phyloP scores from a whole-genome alignment of 2,888 invertebrate genomes.

The Aspidiotus rigidus region DNA sequence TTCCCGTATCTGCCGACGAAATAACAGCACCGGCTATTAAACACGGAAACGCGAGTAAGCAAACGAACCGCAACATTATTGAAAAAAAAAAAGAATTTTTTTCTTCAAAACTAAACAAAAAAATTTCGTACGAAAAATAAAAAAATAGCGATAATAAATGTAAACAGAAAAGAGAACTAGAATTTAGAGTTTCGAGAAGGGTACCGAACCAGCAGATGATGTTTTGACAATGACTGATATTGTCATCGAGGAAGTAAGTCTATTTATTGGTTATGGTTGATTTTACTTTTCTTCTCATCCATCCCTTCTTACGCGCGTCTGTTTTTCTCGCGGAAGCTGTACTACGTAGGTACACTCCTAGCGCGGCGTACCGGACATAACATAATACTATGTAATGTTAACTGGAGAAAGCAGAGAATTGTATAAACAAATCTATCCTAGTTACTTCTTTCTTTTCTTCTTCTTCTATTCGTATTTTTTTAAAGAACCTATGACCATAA shows the following conservation, averaged over 20 bases:
- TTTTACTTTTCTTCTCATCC: conserved; percentile 28
- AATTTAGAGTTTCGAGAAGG: neutral
- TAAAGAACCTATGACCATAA: too few species aligned
- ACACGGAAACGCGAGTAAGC: conserved; percentile 26
- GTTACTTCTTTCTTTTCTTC: neutral
- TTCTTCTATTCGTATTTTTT: too few species aligned
- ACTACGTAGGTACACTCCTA: conserved; percentile 8
- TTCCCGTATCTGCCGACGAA: conserved; percentile 26
- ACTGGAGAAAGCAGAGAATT: conserved; percentile 28
- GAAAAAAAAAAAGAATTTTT: conserved; percentile 5
- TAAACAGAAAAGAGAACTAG: neutral
- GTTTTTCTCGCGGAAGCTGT: conserved; percentile 29
- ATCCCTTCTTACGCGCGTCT: conserved; percentile 28
- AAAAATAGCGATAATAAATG: conserved; percentile 2
- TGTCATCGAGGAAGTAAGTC: conserved; percentile 26
- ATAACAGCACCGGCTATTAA: conserved; percentile 27
- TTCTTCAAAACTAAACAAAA: conserved; percentile 7
- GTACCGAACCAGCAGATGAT: conserved; percentile 19
- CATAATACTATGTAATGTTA: conserved; percentile 32
- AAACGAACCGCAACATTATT: conserved; percentile 19
- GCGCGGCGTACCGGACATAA: conserved; percentile 32
- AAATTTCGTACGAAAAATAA: conserved; percentile 3
- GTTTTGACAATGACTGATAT: conserved; percentile 32
- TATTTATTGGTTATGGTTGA: conserved; percentile 32
- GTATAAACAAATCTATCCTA: conserved; percentile 30